Conservation (phyloP, 2,888 invertebrate genomes). For the Oasisia sp. region DNA sequence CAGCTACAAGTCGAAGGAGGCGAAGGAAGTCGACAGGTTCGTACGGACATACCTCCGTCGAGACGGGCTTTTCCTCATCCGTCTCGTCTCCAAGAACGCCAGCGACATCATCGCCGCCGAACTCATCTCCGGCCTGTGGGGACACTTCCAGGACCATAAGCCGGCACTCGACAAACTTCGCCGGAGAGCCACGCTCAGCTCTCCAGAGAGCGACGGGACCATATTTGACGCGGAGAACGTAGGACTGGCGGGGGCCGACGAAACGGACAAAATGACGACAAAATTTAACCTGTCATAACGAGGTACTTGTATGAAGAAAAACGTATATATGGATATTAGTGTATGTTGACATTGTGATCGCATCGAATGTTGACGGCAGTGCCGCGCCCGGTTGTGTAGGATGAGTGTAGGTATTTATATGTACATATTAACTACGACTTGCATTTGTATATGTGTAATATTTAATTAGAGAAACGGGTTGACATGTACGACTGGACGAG, state of each 20-base stretch:
- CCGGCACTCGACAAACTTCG: neutral
- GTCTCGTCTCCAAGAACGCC: constrained; percentile 44
- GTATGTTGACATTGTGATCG: neutral
- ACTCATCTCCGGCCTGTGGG: constrained; percentile 42
- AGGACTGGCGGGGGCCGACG: neutral
- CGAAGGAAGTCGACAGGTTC: constrained; percentile 34
- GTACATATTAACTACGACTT: neutral
- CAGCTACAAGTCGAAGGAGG: neutral
- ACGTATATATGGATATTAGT: neutral
- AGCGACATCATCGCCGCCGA: constrained; percentile 44
- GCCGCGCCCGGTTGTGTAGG: neutral
- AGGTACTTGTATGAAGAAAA: neutral
- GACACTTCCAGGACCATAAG: constrained; percentile 33
- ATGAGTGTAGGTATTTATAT: neutral
- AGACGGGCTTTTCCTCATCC: constrained; percentile 43
- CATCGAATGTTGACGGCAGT: neutral
- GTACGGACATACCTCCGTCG: constrained; percentile 39
- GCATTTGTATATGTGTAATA: neutral
- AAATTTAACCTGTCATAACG: neutral
- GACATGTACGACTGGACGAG: neutral
- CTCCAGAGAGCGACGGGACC: neutral
- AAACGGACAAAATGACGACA: neutral
- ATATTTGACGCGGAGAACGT: neutral
- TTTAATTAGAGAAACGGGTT: neutral
- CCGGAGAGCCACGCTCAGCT: neutral